Conservation (phyloP, 2,888 invertebrate species). For the Drosophila ezoana region DNA sequence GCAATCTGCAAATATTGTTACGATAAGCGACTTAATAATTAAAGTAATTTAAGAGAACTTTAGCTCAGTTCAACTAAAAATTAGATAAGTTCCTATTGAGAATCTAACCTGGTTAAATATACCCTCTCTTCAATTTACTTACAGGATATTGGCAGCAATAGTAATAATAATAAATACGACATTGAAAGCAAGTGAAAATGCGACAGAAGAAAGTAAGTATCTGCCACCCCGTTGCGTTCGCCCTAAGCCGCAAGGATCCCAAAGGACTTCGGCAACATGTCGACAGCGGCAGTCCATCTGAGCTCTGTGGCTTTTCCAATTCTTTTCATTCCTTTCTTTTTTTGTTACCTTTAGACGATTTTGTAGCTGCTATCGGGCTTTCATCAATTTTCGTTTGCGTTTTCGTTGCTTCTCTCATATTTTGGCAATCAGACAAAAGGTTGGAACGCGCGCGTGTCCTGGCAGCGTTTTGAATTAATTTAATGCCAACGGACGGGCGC, state of each 20-base stretch:
- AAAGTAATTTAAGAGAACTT: not conserved
- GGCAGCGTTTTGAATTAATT: slow-evolving; percentile 81
- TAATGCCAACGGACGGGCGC: slow-evolving; percentile 63
- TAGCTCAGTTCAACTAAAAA: too few species aligned
- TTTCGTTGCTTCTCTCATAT: slow-evolving; percentile 39
- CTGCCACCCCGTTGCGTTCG: slow-evolving; percentile 8
- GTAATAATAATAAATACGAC: slow-evolving; percentile 64
- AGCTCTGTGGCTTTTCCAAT: slow-evolving; percentile 4
- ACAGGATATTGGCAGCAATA: slow-evolving; percentile 45
- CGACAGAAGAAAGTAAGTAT: slow-evolving; percentile 21
- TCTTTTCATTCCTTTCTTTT: not conserved
- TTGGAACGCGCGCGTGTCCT: slow-evolving; percentile 70
- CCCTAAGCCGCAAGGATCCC: slow-evolving; percentile 63
- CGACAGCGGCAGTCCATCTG: slow-evolving; percentile 24
- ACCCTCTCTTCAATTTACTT: not conserved
- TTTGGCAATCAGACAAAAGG: slow-evolving; percentile 72
- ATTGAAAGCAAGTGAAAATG: slow-evolving; percentile 67
- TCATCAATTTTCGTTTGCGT: slow-evolving; percentile 59
- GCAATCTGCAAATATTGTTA: too few species aligned
- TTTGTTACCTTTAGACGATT: slow-evolving; percentile 55
- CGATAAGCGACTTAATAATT: too few species aligned
- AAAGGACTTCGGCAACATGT: slow-evolving; percentile 63
- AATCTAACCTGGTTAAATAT: not conserved
- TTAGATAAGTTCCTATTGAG: too few species aligned
- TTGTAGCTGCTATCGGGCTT: slow-evolving; percentile 52